Evolutionary conservation across 1,140 invertebrate genomes (phyloP).

Genomic region (Pteromalus puparum): DNA sequence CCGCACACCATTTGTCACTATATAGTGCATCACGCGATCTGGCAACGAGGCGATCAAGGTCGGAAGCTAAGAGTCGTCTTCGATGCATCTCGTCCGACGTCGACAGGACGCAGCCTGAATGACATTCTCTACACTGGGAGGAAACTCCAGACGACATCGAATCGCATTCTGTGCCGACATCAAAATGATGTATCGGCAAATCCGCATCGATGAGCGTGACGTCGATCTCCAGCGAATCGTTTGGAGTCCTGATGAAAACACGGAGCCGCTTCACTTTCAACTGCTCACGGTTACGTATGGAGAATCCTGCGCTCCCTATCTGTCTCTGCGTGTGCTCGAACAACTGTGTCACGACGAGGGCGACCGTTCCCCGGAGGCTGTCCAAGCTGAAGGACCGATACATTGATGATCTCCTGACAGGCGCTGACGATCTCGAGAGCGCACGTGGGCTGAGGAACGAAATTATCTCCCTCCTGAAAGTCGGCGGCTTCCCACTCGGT

Average conservation of each 20-base stretch:
- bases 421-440: too few relatives aligned
- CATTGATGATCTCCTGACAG: too few relatives aligned
- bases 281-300: constrained; percentile 40
- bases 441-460: too few relatives aligned
- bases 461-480: too few relatives aligned
- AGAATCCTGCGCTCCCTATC: constrained; percentile 8
- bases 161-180: constrained; percentile 22
- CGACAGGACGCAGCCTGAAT: not conserved
- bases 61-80: not conserved
- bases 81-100: not conserved
- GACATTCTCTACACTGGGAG: not conserved
- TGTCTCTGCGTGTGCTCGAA: not conserved
- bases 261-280: not conserved
- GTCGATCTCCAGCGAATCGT: constrained; percentile 10
- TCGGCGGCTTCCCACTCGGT: too few relatives aligned
- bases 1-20: not conserved
- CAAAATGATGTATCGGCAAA: constrained; percentile 26
- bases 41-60: not conserved
- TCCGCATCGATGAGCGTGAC: constrained; percentile 1
- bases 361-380: not conserved
- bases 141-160: not conserved
- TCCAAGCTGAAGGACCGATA: too few relatives aligned
- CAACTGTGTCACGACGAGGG: not conserved
- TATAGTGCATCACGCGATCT: not conserved
- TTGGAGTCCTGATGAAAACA: not conserved